These are phyloP conservation scores for Holothuria glaberrima DNA, from an alignment of 35 echinoderm and acorn worm genomes.

Conservation along the genomic window DNA sequence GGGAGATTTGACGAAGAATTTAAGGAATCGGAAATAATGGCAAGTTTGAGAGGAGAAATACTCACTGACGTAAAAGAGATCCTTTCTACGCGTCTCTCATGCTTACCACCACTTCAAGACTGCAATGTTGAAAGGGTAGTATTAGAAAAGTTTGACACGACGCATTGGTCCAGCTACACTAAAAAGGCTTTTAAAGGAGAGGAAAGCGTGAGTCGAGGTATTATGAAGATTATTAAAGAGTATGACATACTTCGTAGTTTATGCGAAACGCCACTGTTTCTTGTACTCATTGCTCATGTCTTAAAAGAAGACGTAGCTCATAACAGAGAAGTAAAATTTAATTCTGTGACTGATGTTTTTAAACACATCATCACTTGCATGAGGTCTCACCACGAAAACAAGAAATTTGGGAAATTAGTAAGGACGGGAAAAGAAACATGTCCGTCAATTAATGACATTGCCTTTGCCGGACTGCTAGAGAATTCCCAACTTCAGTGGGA, in stretches of 20 bases:
- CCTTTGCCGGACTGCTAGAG: neutral
- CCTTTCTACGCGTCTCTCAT: neutral
- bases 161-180: neutral
- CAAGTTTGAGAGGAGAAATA: neutral
- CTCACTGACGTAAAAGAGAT: constrained; percentile 1
- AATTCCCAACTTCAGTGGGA: neutral
- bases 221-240: neutral
- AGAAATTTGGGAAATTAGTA: neutral
- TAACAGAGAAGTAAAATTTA: neutral
- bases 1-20: constrained; percentile 6
- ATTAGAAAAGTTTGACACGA: neutral
- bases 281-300: constrained; percentile 5
- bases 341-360: constrained; percentile 7
- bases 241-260: neutral
- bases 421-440: too few species aligned
- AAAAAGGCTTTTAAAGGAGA: neutral
- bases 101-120: neutral
- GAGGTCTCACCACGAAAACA: constrained; percentile 20
- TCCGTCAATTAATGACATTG: constrained; percentile 2
- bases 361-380: constrained; percentile 40
- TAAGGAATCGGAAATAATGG: constrained; percentile 5
- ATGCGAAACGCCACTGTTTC: neutral
- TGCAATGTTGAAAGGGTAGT: neutral
- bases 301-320: neutral
- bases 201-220: neutral